These are phyloP conservation scores for Hydropsyche betteni DNA, from an alignment of 2,888 invertebrate genomes.

Conservation along the genomic window DNA sequence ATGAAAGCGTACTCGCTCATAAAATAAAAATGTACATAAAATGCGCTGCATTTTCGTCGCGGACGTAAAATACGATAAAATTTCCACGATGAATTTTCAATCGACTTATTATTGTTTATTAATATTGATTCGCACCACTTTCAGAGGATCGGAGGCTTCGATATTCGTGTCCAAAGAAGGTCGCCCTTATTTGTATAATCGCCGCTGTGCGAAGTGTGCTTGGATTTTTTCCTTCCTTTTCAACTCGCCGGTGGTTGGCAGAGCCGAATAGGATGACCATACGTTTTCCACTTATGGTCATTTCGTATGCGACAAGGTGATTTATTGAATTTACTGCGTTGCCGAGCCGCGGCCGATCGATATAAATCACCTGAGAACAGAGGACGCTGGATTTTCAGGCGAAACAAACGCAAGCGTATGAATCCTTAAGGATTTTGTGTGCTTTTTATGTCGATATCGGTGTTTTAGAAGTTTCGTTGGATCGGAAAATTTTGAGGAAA, in stretches of 20 bases:
- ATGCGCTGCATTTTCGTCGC: too few relatives aligned
- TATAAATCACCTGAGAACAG: slow-evolving; percentile 17
- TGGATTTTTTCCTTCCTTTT: slow-evolving; percentile 25
- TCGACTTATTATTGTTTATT: background rate
- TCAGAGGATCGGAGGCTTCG: too few relatives aligned
- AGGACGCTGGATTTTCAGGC: background rate
- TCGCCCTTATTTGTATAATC: slow-evolving; percentile 28
- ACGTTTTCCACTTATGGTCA: slow-evolving; percentile 29
- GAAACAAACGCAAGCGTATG: background rate
- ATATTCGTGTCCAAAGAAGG: slow-evolving; percentile 24
- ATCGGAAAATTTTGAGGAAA: too few relatives aligned
- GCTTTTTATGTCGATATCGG: too few relatives aligned
- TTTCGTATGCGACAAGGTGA: slow-evolving; percentile 31
- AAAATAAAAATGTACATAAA: too few relatives aligned
- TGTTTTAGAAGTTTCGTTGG: too few relatives aligned
- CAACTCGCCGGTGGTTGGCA: background rate
- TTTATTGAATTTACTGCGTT: slow-evolving; percentile 31
- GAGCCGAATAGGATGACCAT: slow-evolving; percentile 29
- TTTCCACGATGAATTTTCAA: too few relatives aligned
- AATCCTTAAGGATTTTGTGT: too few relatives aligned
- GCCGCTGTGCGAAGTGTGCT: slow-evolving; percentile 1
- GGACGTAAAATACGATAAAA: too few relatives aligned
- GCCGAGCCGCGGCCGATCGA: slow-evolving; percentile 17
- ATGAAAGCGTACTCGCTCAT: too few relatives aligned
- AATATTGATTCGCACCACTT: slow-evolving; percentile 2